These are phyloP conservation scores for Isoperla grammatica DNA, from an alignment of 2,888 invertebrate genomes.

Conservation along the genomic window DNA sequence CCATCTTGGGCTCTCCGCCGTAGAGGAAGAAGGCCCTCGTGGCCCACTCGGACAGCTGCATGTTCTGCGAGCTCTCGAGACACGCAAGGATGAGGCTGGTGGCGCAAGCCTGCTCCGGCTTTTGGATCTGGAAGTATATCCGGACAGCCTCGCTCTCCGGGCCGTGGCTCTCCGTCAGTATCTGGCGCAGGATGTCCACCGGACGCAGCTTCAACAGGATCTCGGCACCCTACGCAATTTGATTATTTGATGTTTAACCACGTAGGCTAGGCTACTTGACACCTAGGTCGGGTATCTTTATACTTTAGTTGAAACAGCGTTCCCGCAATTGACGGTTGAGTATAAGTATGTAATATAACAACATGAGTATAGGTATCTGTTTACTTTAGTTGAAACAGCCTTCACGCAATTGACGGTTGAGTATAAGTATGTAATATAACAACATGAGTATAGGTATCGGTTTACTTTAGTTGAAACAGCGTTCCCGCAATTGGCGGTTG, in stretches of 20 bases:
- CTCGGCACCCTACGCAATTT: conserved; percentile 72
- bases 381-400: too few relatives aligned
- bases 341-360: too few relatives aligned
- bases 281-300: too few relatives aligned
- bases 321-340: background rate
- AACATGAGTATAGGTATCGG: too few relatives aligned
- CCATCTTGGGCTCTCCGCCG: conserved; percentile 67
- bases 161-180: conserved; percentile 76
- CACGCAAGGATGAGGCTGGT: conserved; percentile 83
- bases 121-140: conserved; percentile 78
- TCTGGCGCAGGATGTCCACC: conserved; percentile 77
- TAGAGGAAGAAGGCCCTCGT: conserved; percentile 88
- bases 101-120: conserved; percentile 83
- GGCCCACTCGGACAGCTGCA: conserved; percentile 76
- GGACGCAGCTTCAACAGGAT: conserved; percentile 79
- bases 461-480: too few relatives aligned
- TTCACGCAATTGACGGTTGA: too few relatives aligned
- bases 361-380: too few relatives aligned
- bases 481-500: too few relatives aligned
- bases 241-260: too few relatives aligned
- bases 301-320: background rate
- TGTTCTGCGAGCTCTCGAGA: conserved; percentile 55
- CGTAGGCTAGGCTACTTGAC: too few relatives aligned
- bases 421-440: too few relatives aligned
- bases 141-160: conserved; percentile 81